A percentile compares a stretch with the other conserved stretches of the same genome.
phyloP scores from a whole-genome alignment of 2,113 vertebrate genomes.

The Craseonycteris thonglongyai region DNA sequence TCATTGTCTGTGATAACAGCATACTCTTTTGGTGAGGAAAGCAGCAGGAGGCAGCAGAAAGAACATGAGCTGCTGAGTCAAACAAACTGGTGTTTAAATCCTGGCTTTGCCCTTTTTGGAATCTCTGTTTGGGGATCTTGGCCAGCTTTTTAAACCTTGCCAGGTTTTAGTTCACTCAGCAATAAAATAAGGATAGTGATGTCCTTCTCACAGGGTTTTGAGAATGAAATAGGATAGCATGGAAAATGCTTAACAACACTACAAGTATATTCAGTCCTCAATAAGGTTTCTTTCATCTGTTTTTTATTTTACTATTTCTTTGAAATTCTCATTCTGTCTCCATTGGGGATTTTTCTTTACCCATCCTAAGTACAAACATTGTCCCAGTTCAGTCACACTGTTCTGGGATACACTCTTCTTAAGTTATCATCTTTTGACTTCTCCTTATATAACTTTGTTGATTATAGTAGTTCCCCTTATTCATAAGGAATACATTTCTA shows the following conservation, averaged over 20 bases:
- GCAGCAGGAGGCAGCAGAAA: background rate
- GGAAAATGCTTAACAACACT: background rate
- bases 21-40: background rate
- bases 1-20: background rate
- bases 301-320: background rate
- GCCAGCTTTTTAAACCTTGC: background rate
- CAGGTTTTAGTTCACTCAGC: background rate
- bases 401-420: background rate
- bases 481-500: background rate
- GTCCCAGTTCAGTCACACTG: background rate
- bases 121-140: background rate
- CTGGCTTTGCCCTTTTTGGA: background rate
- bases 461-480: background rate
- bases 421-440: background rate
- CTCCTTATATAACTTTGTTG: background rate
- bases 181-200: background rate
- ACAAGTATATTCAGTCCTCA: background rate
- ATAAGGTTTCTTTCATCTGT: background rate
- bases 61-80: background rate
- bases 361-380: background rate
- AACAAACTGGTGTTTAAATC: background rate
- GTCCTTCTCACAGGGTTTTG: background rate
- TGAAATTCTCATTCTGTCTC: background rate
- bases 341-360: background rate
- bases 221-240: background rate